phyloP scores from a whole-genome alignment of 1,140 invertebrate species.

The Drosophila sproati region DNA sequence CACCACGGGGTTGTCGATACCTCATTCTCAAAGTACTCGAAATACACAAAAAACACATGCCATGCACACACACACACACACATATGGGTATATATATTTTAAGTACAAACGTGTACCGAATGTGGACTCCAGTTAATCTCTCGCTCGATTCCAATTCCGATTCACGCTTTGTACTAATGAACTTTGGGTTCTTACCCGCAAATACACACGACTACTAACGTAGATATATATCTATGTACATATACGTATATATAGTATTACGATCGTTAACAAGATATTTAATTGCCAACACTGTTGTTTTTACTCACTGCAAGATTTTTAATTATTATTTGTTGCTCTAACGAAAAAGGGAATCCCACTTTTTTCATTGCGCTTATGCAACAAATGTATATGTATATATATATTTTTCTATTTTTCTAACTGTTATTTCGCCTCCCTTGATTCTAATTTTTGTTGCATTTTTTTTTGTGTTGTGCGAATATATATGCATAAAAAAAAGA shows the following conservation, averaged over 20 bases:
- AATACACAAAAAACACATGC: not conserved
- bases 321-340: not conserved
- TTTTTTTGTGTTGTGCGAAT: constrained; percentile 29
- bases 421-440: not conserved
- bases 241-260: constrained; percentile 1
- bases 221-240: not conserved
- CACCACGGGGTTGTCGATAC: constrained; percentile 35
- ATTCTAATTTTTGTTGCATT: not conserved
- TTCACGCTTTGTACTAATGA: constrained; percentile 26
- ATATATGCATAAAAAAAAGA: not conserved
- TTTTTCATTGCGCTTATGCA: constrained; percentile 21
- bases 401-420: not conserved
- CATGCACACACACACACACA: no score
- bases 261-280: constrained; percentile 16
- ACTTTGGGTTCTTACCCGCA: constrained; percentile 13
- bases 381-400: not conserved
- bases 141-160: constrained; percentile 20
- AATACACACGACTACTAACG: not conserved
- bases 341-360: constrained; percentile 12
- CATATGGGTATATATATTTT: not conserved
- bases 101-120: constrained; percentile 16
- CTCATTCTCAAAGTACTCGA: constrained; percentile 16
- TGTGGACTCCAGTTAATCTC: constrained; percentile 21
- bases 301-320: constrained; percentile 9
- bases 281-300: constrained; percentile 4